A percentile compares a stretch with the other conserved stretches of the same genome.
Evolutionary conservation across 2,797 vertebrate genomes (phyloP).

Genomic region (Sebastolobus alascanus): DNA sequence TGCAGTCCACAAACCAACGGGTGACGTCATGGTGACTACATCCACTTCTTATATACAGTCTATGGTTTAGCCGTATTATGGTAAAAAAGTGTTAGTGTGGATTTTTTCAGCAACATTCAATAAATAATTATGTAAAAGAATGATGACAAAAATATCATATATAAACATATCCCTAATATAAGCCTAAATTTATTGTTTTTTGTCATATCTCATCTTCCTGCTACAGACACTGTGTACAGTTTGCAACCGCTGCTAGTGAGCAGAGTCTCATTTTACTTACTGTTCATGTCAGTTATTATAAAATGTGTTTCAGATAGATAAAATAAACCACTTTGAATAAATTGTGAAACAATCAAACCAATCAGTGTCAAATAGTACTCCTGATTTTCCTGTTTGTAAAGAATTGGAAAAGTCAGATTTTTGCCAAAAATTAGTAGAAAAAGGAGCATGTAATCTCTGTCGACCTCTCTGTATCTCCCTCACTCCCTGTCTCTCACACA

Average conservation of each 20-base stretch:
- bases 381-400: conserved; percentile 26
- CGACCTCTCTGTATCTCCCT: conserved; percentile 34
- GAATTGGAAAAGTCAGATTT: conserved; percentile 22
- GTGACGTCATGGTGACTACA: too few relatives aligned
- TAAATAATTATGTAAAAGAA: background rate
- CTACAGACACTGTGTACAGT: background rate
- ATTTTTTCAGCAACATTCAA: background rate
- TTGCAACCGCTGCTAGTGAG: background rate
- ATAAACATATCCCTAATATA: background rate
- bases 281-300: background rate
- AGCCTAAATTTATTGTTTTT: background rate
- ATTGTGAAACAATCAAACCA: conserved; percentile 16
- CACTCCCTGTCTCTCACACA: conserved; percentile 21
- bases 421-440: conserved; percentile 28
- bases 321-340: conserved; percentile 21
- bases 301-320: conserved; percentile 12
- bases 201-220: background rate
- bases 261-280: background rate
- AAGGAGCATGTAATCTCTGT: conserved; percentile 42
- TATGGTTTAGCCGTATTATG: background rate
- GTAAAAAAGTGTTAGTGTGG: background rate
- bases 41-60: too few relatives aligned
- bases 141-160: background rate
- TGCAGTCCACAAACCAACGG: too few relatives aligned
- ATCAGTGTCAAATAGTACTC: conserved; percentile 4